Evolutionary conservation across 2,888 invertebrate genomes (phyloP).

Genomic region (Nomada fabriciana): DNA sequence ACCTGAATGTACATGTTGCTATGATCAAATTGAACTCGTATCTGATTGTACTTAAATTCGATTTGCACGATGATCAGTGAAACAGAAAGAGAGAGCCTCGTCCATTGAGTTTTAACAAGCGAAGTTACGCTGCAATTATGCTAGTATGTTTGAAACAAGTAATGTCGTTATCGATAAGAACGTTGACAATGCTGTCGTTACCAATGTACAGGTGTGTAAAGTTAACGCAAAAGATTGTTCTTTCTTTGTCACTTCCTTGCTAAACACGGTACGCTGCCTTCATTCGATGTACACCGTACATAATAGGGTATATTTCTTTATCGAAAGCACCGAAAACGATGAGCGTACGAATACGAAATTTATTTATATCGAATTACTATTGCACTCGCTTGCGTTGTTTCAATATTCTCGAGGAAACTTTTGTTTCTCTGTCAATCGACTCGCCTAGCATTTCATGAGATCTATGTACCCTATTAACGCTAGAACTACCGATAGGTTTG

Average conservation of each 20-base stretch:
- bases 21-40: not conserved
- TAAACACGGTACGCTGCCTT: not conserved
- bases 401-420: slow-evolving; percentile 12
- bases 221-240: slow-evolving; percentile 5
- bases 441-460: too few species aligned
- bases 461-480: too few species aligned
- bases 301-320: not conserved
- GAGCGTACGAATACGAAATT: slow-evolving; percentile 2
- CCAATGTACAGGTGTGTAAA: slow-evolving; percentile 38
- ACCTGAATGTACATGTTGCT: too few species aligned
- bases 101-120: slow-evolving; percentile 31
- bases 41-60: not conserved
- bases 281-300: not conserved
- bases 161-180: slow-evolving; percentile 22
- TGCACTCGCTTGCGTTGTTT: slow-evolving; percentile 9
- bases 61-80: not conserved
- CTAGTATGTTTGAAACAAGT: not conserved
- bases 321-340: not conserved
- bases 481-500: too few species aligned
- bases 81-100: not conserved
- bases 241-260: not conserved
- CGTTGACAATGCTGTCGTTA: slow-evolving; percentile 28
- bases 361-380: not conserved
- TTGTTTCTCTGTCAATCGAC: too few species aligned
- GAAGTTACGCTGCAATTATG: not conserved